These are phyloP conservation scores for Erebia ligea DNA, from an alignment of 2,888 invertebrate genomes.

Conservation along the genomic window DNA sequence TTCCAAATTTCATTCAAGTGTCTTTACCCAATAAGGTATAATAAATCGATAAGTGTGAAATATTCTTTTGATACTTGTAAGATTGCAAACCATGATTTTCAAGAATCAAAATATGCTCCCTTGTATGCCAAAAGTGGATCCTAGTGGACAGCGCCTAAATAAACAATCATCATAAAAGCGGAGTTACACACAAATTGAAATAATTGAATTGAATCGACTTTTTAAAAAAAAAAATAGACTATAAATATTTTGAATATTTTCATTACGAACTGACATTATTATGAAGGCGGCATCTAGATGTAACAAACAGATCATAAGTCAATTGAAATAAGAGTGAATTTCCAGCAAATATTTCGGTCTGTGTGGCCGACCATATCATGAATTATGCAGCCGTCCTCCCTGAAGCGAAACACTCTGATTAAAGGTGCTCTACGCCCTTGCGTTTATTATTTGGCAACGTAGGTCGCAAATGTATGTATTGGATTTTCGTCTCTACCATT, in stretches of 20 bases:
- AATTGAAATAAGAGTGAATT: conserved; percentile 25
- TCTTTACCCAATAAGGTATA: no score
- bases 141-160: no score
- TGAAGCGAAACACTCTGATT: conserved; percentile 49
- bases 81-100: no score
- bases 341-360: conserved; percentile 22
- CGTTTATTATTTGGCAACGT: conserved; percentile 40
- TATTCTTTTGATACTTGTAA: no score
- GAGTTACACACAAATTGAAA: not conserved
- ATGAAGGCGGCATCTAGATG: conserved; percentile 28
- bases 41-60: no score
- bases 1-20: no score
- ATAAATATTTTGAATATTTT: conserved; percentile 39
- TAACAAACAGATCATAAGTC: conserved; percentile 20
- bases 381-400: conserved; percentile 54
- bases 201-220: not conserved
- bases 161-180: no score
- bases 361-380: conserved; percentile 48
- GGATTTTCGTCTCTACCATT: conserved; percentile 32
- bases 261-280: conserved; percentile 38
- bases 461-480: conserved; percentile 28
- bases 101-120: no score
- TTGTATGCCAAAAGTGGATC: no score
- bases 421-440: conserved; percentile 46
- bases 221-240: no score